Conservation (phyloP, 2,113 vertebrate genomes). For the Genyomyrus donnyi region DNA sequence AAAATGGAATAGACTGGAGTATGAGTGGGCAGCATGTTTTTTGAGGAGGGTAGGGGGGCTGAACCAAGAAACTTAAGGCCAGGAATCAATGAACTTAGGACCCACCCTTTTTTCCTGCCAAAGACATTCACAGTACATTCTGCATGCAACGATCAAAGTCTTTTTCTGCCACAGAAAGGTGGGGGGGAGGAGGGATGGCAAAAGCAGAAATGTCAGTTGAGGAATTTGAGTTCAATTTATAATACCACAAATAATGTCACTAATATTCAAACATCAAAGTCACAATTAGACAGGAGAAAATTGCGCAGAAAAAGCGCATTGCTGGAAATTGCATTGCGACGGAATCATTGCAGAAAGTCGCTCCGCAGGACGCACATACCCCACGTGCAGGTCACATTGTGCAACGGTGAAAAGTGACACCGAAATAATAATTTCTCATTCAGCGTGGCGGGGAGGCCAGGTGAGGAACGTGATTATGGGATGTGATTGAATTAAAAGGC, state of each 20-base stretch:
- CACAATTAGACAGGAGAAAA: background rate
- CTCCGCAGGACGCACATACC: background rate
- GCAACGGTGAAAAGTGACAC: background rate
- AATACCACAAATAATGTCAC: slow-evolving; percentile 9
- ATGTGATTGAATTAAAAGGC: background rate
- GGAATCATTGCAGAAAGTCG: background rate
- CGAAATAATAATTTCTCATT: background rate
- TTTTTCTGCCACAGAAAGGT: slow-evolving; percentile 36
- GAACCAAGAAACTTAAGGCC: background rate
- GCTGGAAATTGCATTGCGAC: background rate
- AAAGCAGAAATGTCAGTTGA: background rate
- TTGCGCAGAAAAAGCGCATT: background rate
- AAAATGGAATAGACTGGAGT: background rate
- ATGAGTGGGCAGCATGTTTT: background rate
- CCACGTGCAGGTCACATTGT: background rate
- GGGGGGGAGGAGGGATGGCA: slow-evolving; percentile 30
- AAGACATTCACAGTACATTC: too few relatives aligned
- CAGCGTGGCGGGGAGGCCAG: background rate
- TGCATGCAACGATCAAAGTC: background rate
- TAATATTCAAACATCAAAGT: background rate
- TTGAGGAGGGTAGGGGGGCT: background rate
- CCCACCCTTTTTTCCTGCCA: background rate
- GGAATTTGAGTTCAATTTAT: background rate
- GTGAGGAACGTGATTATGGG: background rate
- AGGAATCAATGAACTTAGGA: background rate